A percentile compares a stretch with the other conserved stretches of the same genome.
These are phyloP conservation scores for Sebastes fasciatus DNA, from an alignment of 2,113 vertebrate species.

Conservation along the genomic window DNA sequence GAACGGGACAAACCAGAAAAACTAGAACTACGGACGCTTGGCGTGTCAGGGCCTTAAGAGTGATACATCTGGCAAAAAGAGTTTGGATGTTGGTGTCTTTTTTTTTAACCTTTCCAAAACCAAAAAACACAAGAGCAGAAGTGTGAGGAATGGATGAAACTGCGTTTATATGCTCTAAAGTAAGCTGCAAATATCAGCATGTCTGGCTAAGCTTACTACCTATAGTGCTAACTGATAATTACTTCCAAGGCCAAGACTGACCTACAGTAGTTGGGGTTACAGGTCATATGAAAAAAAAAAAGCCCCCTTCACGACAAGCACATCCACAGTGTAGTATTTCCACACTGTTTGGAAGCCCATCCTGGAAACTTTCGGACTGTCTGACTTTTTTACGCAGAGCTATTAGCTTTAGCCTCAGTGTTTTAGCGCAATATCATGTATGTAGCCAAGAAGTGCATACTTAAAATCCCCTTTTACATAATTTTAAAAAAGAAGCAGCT, in stretches of 20 bases:
- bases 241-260: background rate
- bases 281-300: background rate
- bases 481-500: background rate
- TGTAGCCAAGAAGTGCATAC: conserved; percentile 1
- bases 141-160: background rate
- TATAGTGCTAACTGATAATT: background rate
- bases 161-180: background rate
- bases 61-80: background rate
- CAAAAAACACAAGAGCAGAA: background rate
- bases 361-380: background rate
- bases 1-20: no score
- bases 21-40: no score
- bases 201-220: background rate
- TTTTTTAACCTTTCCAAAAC: background rate
- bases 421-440: conserved; percentile 5
- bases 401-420: background rate
- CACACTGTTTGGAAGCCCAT: background rate
- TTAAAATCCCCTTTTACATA: background rate
- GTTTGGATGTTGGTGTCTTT: background rate
- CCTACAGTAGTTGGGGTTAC: background rate
- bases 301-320: background rate
- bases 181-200: background rate
- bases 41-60: no score
- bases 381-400: background rate
- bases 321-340: background rate